Conservation (phyloP, 2,113 vertebrate species). For the Vimba vimba region DNA sequence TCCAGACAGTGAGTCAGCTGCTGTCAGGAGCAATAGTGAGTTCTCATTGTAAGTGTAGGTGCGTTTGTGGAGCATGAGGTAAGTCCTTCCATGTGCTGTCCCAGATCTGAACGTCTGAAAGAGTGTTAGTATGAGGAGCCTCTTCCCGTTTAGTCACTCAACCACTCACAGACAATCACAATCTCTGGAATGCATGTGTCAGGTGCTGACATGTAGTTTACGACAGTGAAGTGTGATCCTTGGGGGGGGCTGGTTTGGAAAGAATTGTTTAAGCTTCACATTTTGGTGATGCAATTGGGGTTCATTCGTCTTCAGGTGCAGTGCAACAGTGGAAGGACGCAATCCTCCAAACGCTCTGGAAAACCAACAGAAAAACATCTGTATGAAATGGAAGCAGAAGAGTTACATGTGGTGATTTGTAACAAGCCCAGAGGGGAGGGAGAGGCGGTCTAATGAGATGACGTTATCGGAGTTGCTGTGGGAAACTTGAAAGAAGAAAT, state of each 20-base stretch:
- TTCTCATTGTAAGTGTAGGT: constrained; percentile 64
- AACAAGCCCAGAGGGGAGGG: constrained; percentile 59
- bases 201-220: constrained; percentile 37
- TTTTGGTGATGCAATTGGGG: constrained; percentile 7
- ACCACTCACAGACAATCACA: constrained; percentile 18
- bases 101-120: constrained; percentile 34
- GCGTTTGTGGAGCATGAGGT: constrained; percentile 72
- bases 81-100: constrained; percentile 69
- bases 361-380: constrained; percentile 45
- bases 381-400: constrained; percentile 60
- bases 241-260: not conserved
- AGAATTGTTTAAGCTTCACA: not conserved
- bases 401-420: constrained; percentile 63
- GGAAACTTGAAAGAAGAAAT: constrained; percentile 36
- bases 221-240: constrained; percentile 19
- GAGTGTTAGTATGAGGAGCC: constrained; percentile 28
- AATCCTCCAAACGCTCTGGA: constrained; percentile 6
- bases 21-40: constrained; percentile 57
- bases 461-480: constrained; percentile 37
- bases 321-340: not conserved
- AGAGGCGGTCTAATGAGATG: constrained; percentile 48
- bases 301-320: not conserved
- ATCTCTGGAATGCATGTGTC: constrained; percentile 40
- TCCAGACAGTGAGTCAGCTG: constrained; percentile 75
- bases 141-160: constrained; percentile 31